Conservation (phyloP, 1,140 invertebrate species). For the Tribolium madens region DNA sequence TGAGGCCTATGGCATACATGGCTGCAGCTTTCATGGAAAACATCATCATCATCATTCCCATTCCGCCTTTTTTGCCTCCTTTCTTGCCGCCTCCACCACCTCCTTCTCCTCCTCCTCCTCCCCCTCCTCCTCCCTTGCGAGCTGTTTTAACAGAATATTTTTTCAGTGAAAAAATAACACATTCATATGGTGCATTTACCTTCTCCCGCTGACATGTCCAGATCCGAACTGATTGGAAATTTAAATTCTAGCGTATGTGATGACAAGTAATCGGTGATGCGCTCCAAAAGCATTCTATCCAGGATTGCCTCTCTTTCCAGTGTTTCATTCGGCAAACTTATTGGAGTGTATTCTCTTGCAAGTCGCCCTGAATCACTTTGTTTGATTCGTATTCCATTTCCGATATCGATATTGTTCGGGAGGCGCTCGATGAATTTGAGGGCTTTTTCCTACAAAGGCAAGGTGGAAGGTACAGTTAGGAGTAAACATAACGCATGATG, state of each 20-base stretch:
- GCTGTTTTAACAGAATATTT: not conserved
- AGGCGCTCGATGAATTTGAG: conserved; percentile 74
- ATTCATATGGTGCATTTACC: conserved; percentile 63
- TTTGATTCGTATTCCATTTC: conserved; percentile 79
- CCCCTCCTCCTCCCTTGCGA: not conserved
- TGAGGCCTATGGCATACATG: conserved; percentile 80
- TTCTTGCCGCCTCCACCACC: conserved; percentile 51
- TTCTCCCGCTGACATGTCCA: conserved; percentile 75
- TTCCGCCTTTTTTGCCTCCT: conserved; percentile 74
- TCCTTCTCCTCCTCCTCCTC: conserved; percentile 6
- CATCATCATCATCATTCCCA: conserved; percentile 79
- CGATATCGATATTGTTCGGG: conserved; percentile 71
- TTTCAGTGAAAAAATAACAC: not conserved
- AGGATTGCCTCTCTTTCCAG: conserved; percentile 81
- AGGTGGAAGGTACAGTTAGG: not conserved
- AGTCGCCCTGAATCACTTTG: conserved; percentile 64
- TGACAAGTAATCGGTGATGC: conserved; percentile 79
- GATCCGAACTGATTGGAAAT: conserved; percentile 76
- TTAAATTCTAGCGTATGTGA: conserved; percentile 84
- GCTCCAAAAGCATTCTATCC: conserved; percentile 80
- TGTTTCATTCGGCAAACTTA: conserved; percentile 73
- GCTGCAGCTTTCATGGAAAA: conserved; percentile 84
- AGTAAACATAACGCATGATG: not conserved
- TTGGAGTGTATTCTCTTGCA: conserved; percentile 67
- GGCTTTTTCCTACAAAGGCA: conserved; percentile 71